Evolutionary conservation across 2,113 vertebrate species (phyloP).

Genomic region (Hemiscyllium ocellatum): DNA sequence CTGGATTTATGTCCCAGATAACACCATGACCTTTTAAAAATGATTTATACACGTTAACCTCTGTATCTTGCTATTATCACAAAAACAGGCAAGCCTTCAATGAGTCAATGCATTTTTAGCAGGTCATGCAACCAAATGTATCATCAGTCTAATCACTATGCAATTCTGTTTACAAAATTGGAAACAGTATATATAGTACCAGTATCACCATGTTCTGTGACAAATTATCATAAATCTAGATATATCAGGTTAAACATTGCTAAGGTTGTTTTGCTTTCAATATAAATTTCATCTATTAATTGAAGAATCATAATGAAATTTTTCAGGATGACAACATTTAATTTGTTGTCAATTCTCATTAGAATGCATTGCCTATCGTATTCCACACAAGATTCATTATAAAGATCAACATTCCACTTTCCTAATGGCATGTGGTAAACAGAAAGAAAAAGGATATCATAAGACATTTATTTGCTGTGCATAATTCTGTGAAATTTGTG

Average conservation of each 20-base stretch:
- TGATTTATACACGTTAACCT: neutral
- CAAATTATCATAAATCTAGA: neutral
- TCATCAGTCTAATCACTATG: neutral
- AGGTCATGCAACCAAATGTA: neutral
- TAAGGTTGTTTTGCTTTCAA: neutral
- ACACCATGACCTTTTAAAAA: neutral
- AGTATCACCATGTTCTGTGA: neutral
- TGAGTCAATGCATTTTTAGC: neutral
- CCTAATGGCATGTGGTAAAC: neutral
- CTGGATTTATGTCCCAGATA: neutral
- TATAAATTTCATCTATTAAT: neutral
- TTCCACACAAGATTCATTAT: neutral
- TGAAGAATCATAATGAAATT: neutral
- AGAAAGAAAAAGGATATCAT: neutral
- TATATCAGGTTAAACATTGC: neutral
- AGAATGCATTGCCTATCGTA: neutral
- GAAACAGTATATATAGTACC: neutral
- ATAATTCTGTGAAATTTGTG: no score
- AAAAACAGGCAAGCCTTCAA: neutral
- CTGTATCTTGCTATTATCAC: neutral
- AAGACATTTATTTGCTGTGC: neutral
- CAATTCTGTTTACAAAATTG: neutral
- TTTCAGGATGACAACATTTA: neutral
- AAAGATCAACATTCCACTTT: neutral
- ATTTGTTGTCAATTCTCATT: neutral